These are phyloP conservation scores for Mesorhabditis belari DNA, from an alignment of 2,888 invertebrate species.

Conservation along the genomic window DNA sequence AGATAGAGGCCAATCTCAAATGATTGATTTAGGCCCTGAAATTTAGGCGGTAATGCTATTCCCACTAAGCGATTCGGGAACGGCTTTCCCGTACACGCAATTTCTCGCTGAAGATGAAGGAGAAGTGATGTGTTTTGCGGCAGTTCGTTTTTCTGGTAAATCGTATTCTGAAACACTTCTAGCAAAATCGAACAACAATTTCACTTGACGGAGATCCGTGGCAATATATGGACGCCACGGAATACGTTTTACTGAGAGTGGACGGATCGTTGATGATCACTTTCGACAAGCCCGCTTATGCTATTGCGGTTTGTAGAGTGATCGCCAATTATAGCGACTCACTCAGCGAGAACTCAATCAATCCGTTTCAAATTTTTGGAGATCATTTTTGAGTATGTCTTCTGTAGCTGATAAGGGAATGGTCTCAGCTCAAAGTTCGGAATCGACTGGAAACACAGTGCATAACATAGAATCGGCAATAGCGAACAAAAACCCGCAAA, in stretches of 20 bases:
- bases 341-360: too few species aligned
- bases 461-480: too few species aligned
- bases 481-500: too few species aligned
- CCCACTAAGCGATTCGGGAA: constrained; percentile 2
- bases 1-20: not conserved
- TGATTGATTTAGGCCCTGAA: not conserved
- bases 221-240: not conserved
- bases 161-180: not conserved
- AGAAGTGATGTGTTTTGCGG: constrained; percentile 7
- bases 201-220: not conserved
- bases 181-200: not conserved
- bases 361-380: too few species aligned
- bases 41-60: constrained; percentile 9
- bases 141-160: not conserved
- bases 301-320: not conserved
- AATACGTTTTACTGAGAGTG: not conserved
- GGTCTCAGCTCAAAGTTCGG: too few species aligned
- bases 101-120: constrained; percentile 8
- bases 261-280: not conserved
- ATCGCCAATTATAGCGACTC: too few species aligned
- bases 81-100: constrained; percentile 4
- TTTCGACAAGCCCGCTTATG: not conserved
- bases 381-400: too few species aligned
- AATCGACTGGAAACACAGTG: too few species aligned
- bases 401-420: too few species aligned